Base-by-base conservation (phyloP, 2,888 invertebrate genomes). In the Eupeodes latifasciatus region DNA sequence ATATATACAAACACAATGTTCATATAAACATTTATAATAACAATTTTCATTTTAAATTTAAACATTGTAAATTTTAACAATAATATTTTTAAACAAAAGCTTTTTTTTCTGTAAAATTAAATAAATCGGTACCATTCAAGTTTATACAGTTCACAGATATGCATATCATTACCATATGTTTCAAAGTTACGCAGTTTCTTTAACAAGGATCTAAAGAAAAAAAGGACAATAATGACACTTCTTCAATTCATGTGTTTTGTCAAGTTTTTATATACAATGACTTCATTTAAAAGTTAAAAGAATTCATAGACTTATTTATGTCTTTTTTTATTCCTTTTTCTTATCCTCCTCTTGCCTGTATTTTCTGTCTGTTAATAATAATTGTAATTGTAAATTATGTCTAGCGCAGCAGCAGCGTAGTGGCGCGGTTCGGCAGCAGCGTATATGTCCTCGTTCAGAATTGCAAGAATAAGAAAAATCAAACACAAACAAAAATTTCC, bases 351-450 rank as follows among this genome's bases (percentile, higher is more conserved):
- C 51, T 27, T 27, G 27, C 44, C 69, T 59, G 53, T 67, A 2
- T 6, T 11, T 40, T 5, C 40, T 16, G 16, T 53, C 5, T 57
- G 61, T 80, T 12, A 82, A 71, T 83, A 81, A 86, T 79, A 83
- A 80, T 82, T 82, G 67, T 86, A 86, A 86, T 87, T 87, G 87
- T 76, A 83, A 83, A 80, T 66, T 72, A 67, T 87, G 66, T 57
- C 72, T 36, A 27, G 27, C 27, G 27, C 27, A 27, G 27, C 1
- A 27, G 27, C 27, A 3, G 27, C 27, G 27, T 19, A 1, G 27
- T 2, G 27, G 27, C 76, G 66, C 71, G 76, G 40, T 40, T 1
- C 40, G 40, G 40, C 40, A 4, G 40, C 40, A 40, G 40, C 40
- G 40, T 40, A 40, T 40, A 40, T 79, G 36, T 78, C 11, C 53